Conservation (phyloP, 2,797 vertebrate genomes). For the Diglossa cyanea region DNA sequence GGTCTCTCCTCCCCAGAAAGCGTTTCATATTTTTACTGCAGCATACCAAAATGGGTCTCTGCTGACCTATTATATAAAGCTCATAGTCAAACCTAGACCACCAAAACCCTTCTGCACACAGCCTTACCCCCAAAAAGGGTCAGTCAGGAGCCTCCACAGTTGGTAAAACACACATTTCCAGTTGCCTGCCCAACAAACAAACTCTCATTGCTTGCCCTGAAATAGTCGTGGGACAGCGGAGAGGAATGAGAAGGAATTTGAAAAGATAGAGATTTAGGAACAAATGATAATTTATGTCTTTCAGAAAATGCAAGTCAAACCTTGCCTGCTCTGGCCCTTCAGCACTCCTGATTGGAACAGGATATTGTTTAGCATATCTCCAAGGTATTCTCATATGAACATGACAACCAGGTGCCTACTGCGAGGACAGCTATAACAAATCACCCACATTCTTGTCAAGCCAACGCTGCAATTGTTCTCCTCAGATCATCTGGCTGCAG, state of each 20-base stretch:
- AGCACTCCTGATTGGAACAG: constrained; percentile 42
- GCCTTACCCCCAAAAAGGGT: background rate
- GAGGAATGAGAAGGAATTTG: constrained; percentile 33
- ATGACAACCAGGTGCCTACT: constrained; percentile 56
- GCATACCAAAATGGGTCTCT: background rate
- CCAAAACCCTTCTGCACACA: background rate
- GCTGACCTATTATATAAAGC: background rate
- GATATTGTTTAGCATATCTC: constrained; percentile 56
- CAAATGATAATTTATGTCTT: constrained; percentile 56
- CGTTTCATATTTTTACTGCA: background rate
- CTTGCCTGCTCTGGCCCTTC: constrained; percentile 54
- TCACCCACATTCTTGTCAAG: constrained; percentile 62
- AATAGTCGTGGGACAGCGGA: background rate
- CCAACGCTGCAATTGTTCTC: constrained; percentile 56
- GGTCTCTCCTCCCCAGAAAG: background rate
- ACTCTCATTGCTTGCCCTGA: background rate
- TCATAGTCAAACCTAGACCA: background rate
- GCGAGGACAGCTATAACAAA: constrained; percentile 62
- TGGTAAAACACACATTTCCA: background rate
- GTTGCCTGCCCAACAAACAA: background rate
- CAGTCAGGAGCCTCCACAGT: background rate
- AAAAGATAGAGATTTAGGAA: constrained; percentile 11
- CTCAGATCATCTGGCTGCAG: constrained; percentile 59
- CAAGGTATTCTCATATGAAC: constrained; percentile 54
- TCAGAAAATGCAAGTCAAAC: constrained; percentile 58